A percentile compares a stretch with the other conserved stretches of the same genome.
Conservation (phyloP, 2,113 vertebrate genomes). For the Chroicocephalus ridibundus region DNA sequence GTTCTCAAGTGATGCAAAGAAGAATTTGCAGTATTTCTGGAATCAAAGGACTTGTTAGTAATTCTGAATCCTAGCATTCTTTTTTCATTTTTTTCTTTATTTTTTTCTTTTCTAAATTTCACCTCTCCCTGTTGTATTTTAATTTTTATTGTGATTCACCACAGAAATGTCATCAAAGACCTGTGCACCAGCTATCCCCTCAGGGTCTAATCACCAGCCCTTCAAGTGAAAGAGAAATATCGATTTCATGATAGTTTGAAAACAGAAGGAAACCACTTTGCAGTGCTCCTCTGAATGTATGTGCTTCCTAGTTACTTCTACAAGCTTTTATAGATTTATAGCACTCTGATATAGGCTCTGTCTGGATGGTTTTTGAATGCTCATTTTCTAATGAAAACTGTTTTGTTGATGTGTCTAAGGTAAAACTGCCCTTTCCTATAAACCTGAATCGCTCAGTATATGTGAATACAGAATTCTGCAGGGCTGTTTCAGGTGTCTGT, state of each 20-base stretch:
- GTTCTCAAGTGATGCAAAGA: neutral
- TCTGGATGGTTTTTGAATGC: neutral
- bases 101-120: neutral
- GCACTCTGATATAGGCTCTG: neutral
- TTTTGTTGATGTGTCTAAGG: neutral
- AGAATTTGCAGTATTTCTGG: neutral
- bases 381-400: neutral
- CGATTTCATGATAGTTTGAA: neutral
- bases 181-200: neutral
- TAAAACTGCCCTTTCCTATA: neutral
- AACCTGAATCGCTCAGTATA: neutral
- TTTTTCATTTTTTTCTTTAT: too few species aligned
- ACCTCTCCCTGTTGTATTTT: neutral
- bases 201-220: neutral
- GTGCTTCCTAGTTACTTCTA: neutral
- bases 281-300: neutral
- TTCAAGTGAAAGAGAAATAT: neutral
- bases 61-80: neutral
- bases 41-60: neutral
- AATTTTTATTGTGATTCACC: neutral
- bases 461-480: neutral
- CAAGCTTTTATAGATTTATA: neutral
- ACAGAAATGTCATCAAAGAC: neutral
- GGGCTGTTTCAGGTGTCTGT: neutral
- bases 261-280: neutral